These are phyloP conservation scores for Aleiodes alternator DNA, from an alignment of 2,888 invertebrate genomes.

Conservation along the genomic window DNA sequence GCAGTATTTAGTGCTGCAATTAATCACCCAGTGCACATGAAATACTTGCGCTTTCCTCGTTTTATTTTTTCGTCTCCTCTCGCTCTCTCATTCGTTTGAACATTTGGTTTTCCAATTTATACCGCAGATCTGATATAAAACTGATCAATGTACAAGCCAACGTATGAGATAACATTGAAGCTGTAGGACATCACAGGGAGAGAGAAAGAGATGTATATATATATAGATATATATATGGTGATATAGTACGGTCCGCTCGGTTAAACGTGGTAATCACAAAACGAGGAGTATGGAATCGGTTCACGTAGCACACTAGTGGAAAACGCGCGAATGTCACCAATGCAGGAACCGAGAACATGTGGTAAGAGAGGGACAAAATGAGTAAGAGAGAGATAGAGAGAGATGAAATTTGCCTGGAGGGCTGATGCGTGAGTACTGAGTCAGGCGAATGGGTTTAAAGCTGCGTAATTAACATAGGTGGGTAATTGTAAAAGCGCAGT, in stretches of 20 bases:
- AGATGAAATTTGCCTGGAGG: conserved; percentile 23
- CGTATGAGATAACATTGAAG: conserved; percentile 31
- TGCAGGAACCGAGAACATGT: conserved; percentile 9
- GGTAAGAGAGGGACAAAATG: conserved; percentile 8
- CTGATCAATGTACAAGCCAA: conserved; percentile 23
- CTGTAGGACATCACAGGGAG: conserved; percentile 26
- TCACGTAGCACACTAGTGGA: conserved; percentile 33
- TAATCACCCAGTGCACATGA: too few relatives aligned
- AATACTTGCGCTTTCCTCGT: too few relatives aligned
- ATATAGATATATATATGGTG: background rate
- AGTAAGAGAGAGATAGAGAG: conserved; percentile 27
- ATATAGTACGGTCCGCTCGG: conserved; percentile 56
- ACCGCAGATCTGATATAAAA: conserved; percentile 28
- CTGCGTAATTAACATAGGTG: conserved; percentile 64
- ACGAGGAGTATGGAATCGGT: conserved; percentile 59
- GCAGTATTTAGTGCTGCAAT: too few relatives aligned
- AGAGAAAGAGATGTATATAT: background rate
- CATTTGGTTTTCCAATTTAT: conserved; percentile 30
- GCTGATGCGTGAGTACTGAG: conserved; percentile 37
- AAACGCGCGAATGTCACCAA: conserved; percentile 39
- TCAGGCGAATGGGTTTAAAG: conserved; percentile 56
- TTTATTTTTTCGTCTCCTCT: too few relatives aligned
- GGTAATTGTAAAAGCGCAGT: conserved; percentile 63
- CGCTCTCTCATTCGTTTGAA: background rate
- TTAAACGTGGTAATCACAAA: conserved; percentile 65